Base-by-base conservation (phyloP, 2,113 vertebrate species). In the Embiotoca jacksoni region DNA sequence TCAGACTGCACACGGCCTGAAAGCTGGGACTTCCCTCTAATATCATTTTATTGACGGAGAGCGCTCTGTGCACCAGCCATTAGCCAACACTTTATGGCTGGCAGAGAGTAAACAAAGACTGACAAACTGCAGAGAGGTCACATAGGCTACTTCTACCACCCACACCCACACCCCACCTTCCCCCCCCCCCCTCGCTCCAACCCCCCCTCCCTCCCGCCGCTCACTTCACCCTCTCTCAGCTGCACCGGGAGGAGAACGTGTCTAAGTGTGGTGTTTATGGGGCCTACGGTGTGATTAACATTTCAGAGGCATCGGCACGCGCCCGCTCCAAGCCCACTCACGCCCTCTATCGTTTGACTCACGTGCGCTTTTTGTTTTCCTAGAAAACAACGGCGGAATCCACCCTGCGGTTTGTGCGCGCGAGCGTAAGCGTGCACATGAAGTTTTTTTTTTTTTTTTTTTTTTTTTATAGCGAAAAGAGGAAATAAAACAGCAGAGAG, bases 341-440 rank as follows among this genome's bases (percentile, higher is more conserved):
- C 92, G 84, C 92, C 87, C 89, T 88, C 88, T 91, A 88, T 91
- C 76, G 90, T 83, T 78, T 61, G 78, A 83, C 67, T 80, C 49
- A 61, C 41, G 52, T 61, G 72, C 15, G 77, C 67, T 65, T 89
- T 85, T 66, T 5, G 16, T 50, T 7, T 50, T 16, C 78, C 57
- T 84, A 60, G 46, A 78, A 85, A 88, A 84, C 79, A 82, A 75
- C 84, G 47, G 36, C 23, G 33, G 44, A 56, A 55, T 41, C 78
- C 23, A 33, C 35, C 65, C 30, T 11, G 59, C 46, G 52, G 23
- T 67, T 62, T 32, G 15, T 16, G 66, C 23, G 14, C 8, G 63
- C 23, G 14, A 8, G 63, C 13, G 35, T 35, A 16, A 16, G 30
- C 13, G 11, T 23, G 23, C 23, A 23, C 23, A 23, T 23, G 23